These are phyloP conservation scores for Magallana gigas DNA, from an alignment of 1,140 invertebrate species.

Conservation along the genomic window DNA sequence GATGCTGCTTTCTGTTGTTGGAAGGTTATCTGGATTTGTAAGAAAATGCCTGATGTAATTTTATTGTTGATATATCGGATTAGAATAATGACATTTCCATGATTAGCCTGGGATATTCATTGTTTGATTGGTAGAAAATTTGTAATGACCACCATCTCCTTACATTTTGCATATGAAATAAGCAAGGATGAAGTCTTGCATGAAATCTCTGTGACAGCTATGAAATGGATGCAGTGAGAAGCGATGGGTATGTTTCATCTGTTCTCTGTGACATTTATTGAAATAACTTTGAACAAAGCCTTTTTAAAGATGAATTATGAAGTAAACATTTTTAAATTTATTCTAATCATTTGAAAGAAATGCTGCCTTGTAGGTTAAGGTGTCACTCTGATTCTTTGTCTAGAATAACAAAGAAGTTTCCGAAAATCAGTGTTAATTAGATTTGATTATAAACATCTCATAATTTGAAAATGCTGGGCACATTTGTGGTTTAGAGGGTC, in stretches of 20 bases:
- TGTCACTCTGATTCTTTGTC: too few relatives aligned
- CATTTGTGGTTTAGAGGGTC: too few relatives aligned
- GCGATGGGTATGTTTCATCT: neutral
- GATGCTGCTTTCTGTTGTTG: neutral
- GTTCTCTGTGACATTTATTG: neutral
- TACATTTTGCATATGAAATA: slow-evolving; percentile 2
- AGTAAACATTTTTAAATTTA: too few relatives aligned
- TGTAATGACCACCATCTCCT: neutral
- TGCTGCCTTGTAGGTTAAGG: too few relatives aligned
- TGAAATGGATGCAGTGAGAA: neutral
- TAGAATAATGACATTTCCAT: neutral
- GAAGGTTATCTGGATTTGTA: slow-evolving; percentile 10
- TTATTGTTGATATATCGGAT: slow-evolving; percentile 31
- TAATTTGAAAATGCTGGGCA: too few relatives aligned
- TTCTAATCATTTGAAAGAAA: too few relatives aligned
- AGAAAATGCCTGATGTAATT: slow-evolving; percentile 30
- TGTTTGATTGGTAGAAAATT: neutral
- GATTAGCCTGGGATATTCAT: neutral
- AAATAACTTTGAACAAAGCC: neutral
- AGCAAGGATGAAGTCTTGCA: slow-evolving; percentile 7
- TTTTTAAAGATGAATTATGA: too few relatives aligned
- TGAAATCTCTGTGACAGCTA: slow-evolving; percentile 27
- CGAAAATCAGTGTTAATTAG: too few relatives aligned
- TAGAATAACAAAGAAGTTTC: too few relatives aligned
- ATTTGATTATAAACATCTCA: too few relatives aligned